phyloP scores from a whole-genome alignment of 2,113 vertebrate species.

The Sander lucioperca region DNA sequence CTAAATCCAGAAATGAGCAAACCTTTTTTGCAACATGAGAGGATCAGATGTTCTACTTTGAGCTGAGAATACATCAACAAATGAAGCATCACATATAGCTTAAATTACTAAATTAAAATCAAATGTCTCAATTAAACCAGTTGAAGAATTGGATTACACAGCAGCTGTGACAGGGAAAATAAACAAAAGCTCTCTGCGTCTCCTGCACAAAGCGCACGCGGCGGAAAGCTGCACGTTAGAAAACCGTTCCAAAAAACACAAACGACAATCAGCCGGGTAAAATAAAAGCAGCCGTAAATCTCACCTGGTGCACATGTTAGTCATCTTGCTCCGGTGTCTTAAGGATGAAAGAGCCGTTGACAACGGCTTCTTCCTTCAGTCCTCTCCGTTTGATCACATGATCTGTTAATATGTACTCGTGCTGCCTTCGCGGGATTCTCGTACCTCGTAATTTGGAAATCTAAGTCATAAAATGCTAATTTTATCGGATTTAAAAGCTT shows the following conservation, averaged over 20 bases:
- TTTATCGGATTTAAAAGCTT: not conserved
- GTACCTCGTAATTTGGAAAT: not conserved
- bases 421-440: slow-evolving; percentile 36
- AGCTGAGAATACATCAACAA: not conserved
- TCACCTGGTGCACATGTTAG: slow-evolving; percentile 73
- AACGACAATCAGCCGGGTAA: rapidly evolving
- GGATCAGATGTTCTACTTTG: slow-evolving; percentile 5
- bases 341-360: not conserved
- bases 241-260: rapidly evolving
- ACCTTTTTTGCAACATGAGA: not conserved
- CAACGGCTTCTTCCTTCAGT: not conserved
- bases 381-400: slow-evolving; percentile 59
- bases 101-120: no score
- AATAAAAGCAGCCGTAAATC: not conserved
- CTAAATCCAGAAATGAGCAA: not conserved
- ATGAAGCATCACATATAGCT: not conserved
- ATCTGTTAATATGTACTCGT: not conserved
- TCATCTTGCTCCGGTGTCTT: slow-evolving; percentile 18
- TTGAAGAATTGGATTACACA: rapidly evolving
- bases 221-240: not conserved
- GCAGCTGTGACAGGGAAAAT: not conserved
- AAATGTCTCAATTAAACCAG: not conserved
- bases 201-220: not conserved
- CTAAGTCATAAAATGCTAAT: not conserved
- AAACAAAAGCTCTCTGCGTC: not conserved